Base-by-base conservation (phyloP, 2,888 invertebrate species). In the Eulithis testata region DNA sequence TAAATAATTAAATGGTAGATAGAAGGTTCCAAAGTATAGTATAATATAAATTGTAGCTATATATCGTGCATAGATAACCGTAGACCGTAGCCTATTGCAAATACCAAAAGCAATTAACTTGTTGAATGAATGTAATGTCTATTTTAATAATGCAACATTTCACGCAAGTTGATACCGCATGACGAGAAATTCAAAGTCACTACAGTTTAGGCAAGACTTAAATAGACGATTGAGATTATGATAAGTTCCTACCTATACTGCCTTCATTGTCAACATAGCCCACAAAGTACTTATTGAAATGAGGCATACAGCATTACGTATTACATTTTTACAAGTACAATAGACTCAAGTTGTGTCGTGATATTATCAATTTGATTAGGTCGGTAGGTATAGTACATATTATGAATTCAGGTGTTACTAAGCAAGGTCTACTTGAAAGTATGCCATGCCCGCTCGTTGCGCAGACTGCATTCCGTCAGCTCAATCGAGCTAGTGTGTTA, bases 401-500 rank as follows among this genome's bases (percentile, higher is more conserved):
- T 67, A 63, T 67, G 67, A 63, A 67, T 63, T 61, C 67, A 63
- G 60, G 60, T 67, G 60, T 67, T 61, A 60, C 50, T 49, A 63
- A 60, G 76, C 86, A 81, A 87, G 84, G 85, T 78, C 83, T 78
- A 79, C 79, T 84, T 76, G 85, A 89, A 88, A 87, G 85, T 88
- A 82, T 82, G 83, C 80, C 81, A 76, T 73, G 77, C 76, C 68
- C 76, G 78, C 78, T 80, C 72, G 77, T 82, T 86, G 76, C 81
- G 76, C 70, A 60, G 76, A 72, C 75, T 71, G 73, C 80, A 82
- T 85, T 80, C 81, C 79, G 68, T 64, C 74, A 65, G 65, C 65
- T 68, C 75, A 77, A 75, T 75, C 73, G 65, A 78, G 73, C 71
- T 73, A 67, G 65, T 36, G 60, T 62, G 55, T 67, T 53, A 67